Conservation (phyloP, 2,797 vertebrate genomes). For the Tenualosa ilisha region DNA sequence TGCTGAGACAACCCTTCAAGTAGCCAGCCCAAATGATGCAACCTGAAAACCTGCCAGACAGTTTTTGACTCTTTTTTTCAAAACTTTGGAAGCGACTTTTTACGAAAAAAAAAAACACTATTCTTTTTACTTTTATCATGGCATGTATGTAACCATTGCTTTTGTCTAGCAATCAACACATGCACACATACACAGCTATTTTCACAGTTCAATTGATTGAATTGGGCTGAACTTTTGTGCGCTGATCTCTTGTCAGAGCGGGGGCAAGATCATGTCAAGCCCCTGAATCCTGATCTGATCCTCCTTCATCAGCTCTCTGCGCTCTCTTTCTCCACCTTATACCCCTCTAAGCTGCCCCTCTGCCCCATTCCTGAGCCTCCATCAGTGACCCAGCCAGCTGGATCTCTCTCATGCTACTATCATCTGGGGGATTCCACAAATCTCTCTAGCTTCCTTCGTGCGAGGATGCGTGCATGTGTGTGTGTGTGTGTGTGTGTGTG, state of each 20-base stretch:
- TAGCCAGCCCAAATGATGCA: neutral
- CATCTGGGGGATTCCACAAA: constrained; percentile 21
- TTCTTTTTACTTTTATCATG: neutral
- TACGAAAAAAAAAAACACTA: too few species aligned
- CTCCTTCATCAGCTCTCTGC: neutral
- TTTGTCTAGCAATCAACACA: neutral
- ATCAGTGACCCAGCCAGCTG: constrained; percentile 14
- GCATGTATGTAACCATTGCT: neutral
- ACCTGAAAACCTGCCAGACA: neutral
- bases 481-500: neutral
- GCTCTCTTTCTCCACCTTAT: neutral
- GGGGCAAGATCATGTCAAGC: constrained; percentile 6
- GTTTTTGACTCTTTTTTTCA: neutral
- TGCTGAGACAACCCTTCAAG: neutral
- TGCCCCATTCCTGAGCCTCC: neutral
- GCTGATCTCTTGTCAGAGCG: neutral
- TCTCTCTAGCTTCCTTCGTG: neutral
- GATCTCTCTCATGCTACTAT: neutral
- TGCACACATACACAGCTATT: neutral
- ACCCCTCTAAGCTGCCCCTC: neutral
- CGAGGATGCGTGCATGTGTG: neutral
- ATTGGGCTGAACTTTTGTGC: neutral
- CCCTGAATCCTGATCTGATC: constrained; percentile 9
- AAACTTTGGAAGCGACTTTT: neutral
- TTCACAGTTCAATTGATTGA: neutral